phyloP scores from a whole-genome alignment of 2,797 vertebrate species.

The Malurus splendens region DNA sequence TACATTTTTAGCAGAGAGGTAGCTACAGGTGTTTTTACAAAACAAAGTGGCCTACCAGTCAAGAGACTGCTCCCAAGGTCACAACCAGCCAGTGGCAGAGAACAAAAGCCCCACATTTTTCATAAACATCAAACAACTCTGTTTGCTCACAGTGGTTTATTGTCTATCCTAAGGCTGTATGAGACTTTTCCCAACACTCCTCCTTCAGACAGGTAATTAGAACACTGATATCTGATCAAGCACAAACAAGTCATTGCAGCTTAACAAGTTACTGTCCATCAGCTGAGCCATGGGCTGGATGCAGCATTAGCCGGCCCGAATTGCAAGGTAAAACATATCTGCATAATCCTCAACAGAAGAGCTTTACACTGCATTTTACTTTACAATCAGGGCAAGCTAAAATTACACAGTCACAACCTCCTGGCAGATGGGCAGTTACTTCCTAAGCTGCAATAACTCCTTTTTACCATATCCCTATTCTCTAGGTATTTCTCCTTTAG shows the following conservation, averaged over 20 bases:
- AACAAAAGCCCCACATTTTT: neutral
- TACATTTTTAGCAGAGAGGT: neutral
- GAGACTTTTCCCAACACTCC: neutral
- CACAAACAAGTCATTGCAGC: constrained; percentile 22
- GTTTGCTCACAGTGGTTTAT: neutral
- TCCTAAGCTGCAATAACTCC: constrained; percentile 7
- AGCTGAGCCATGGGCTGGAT: neutral
- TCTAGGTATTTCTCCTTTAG: neutral
- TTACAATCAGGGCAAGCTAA: constrained; percentile 41
- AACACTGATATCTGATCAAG: neutral
- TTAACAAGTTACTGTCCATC: neutral
- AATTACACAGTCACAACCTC: constrained; percentile 39
- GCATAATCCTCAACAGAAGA: constrained; percentile 38
- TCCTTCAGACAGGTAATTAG: neutral
- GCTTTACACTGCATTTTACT: constrained; percentile 16
- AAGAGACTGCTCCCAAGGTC: constrained; percentile 3
- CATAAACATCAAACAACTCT: neutral
- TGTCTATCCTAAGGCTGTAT: neutral
- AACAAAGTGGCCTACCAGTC: neutral
- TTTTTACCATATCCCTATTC: constrained; percentile 1
- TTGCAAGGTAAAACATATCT: constrained; percentile 20
- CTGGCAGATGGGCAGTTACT: constrained; percentile 3
- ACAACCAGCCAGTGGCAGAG: neutral
- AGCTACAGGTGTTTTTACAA: neutral
- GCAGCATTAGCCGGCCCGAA: neutral